Evolutionary conservation across 2,113 vertebrate species (phyloP).

Genomic region (Epinephelus cyanopodus): DNA sequence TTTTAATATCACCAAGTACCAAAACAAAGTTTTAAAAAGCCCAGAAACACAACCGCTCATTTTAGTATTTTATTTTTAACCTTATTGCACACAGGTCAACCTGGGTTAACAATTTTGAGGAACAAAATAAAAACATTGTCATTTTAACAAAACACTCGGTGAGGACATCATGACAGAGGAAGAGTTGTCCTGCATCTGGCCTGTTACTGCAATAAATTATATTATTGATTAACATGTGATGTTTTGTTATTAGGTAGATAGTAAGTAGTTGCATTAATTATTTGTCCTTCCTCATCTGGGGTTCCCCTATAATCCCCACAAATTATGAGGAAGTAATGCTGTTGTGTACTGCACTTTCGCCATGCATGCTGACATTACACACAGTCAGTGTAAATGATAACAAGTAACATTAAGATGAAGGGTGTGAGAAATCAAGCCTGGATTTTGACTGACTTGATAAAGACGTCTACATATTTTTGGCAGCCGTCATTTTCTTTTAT

Average conservation of each 20-base stretch:
- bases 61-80: neutral
- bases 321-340: constrained; percentile 4
- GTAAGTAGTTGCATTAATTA: neutral
- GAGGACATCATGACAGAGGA: no score
- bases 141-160: neutral
- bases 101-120: neutral
- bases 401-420: neutral
- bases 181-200: neutral
- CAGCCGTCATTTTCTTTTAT: neutral
- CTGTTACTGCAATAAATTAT: neutral
- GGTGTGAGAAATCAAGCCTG: neutral
- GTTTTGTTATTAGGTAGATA: neutral
- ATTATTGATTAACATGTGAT: neutral
- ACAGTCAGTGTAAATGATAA: neutral
- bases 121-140: no score
- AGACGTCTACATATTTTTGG: neutral
- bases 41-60: neutral
- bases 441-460: neutral
- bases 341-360: neutral
- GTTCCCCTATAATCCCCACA: constrained; percentile 20
- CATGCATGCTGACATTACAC: neutral
- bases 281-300: neutral
- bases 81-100: neutral
- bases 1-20: neutral
- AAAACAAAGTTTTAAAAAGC: neutral